Base-by-base conservation (phyloP, 1,140 invertebrate genomes). In the Pogonognathellus flavescens region DNA sequence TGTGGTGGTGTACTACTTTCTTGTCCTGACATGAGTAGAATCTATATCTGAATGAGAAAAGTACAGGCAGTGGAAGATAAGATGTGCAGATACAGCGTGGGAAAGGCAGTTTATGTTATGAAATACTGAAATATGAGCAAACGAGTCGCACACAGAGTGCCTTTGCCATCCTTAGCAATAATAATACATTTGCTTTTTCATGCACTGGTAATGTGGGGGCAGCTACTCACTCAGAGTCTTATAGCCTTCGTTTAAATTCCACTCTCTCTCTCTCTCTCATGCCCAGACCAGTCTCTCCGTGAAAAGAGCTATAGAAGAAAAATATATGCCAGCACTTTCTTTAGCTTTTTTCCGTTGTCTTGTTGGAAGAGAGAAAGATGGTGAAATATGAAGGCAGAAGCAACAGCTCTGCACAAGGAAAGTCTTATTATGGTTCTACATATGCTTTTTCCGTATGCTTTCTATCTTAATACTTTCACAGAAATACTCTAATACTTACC, bases 91-190 rank as follows among this genome's bases (percentile, higher is more conserved):
- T 76, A 76, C 31, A 76, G 49, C 70, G 70, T 76, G 70, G 31
- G 70, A 76, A 76, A 50, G n/a, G 70, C 41, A 76, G 31, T 76
- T 76, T 41, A 76, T 76, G 70, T 76, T 76, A 76, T 76, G 70
- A 76, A 76, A 76, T 76, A n/a, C 31, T 76, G 70, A 76, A 76
- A 76, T 76, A 76, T 76, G 70, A 49, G 70, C n/a, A n/a, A 6
- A 49, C 14, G 31, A 50, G 41, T 76, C 66, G 14, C 31, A 41
- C 31, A 41, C 31, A 41, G 31, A 41, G 31, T 41, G 31, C 31
- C 31, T 41, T 41, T 41, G 6, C 31, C 6, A 3, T 41, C 31
- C 31, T 41, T 6, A 41, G 31, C 31, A 41, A 41, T 41, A 41
- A 41, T 41, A 41, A 41, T 41, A 41, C 31, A 41, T 41, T 41